A percentile compares a stretch with the other conserved stretches of the same genome.
Conservation (phyloP, 1,140 invertebrate species). For the Yoshiicerus persimilis region DNA sequence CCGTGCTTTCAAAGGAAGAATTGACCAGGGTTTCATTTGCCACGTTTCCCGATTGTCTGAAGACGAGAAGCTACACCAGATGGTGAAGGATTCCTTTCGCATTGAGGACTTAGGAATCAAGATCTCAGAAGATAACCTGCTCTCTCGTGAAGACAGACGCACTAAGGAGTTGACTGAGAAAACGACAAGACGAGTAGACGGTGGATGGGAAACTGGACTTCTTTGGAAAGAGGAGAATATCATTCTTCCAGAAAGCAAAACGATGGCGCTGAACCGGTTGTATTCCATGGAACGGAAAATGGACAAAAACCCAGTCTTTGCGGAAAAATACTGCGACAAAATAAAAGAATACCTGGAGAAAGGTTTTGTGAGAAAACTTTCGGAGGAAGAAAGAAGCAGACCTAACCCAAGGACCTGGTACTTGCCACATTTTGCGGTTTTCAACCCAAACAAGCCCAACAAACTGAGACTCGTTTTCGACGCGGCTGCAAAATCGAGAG, state of each 20-base stretch:
- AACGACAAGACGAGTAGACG: neutral
- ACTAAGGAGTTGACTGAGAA: neutral
- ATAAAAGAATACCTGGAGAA: conserved; percentile 21
- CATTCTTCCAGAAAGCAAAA: neutral
- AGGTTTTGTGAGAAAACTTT: neutral
- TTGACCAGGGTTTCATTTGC: neutral
- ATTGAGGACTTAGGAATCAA: conserved; percentile 27
- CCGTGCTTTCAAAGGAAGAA: neutral
- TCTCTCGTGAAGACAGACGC: conserved; percentile 24
- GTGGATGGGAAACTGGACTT: conserved; percentile 32
- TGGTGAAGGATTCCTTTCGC: conserved; percentile 24
- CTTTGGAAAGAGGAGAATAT: conserved; percentile 24
- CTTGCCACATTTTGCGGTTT: conserved; percentile 11
- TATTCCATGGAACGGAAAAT: conserved; percentile 22
- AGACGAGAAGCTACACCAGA: neutral
- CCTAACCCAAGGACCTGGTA: neutral
- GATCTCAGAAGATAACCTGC: neutral
- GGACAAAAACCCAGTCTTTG: conserved; percentile 13
- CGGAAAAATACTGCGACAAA: neutral
- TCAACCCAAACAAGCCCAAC: conserved; percentile 20
- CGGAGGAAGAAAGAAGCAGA: neutral
- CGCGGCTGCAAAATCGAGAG: neutral
- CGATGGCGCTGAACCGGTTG: neutral
- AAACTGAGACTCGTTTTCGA: conserved; percentile 15
- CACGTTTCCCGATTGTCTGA: neutral